These are phyloP conservation scores for Dendrocincla tyrannina DNA, from an alignment of 2,797 vertebrate genomes.

Conservation along the genomic window DNA sequence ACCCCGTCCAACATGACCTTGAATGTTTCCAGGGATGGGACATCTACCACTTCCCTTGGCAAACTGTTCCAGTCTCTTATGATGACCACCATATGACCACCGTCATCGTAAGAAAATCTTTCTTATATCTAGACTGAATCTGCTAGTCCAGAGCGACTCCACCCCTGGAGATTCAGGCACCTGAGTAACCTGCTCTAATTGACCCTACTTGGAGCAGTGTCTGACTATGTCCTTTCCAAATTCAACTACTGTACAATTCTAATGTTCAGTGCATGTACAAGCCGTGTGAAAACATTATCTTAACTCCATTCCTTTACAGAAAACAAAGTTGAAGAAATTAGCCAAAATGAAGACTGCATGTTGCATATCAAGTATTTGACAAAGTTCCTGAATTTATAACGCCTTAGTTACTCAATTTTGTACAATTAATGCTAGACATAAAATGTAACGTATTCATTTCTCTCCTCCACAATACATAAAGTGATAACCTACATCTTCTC, in stretches of 20 bases:
- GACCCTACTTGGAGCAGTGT: neutral
- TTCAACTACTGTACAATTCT: neutral
- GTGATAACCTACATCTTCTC: neutral
- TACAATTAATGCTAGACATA: neutral
- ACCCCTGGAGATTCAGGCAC: neutral
- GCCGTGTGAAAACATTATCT: neutral
- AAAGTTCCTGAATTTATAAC: neutral
- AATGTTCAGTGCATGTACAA: neutral
- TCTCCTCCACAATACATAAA: neutral
- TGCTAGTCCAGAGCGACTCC: neutral
- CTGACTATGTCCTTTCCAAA: neutral
- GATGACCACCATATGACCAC: neutral
- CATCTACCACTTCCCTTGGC: neutral
- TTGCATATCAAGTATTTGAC: neutral
- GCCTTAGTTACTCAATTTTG: neutral
- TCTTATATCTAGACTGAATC: neutral
- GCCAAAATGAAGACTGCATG: neutral
- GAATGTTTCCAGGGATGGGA: neutral
- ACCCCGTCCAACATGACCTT: neutral
- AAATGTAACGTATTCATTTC: neutral
- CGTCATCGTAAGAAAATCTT: neutral
- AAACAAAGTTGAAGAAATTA: neutral
- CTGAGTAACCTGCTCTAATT: neutral
- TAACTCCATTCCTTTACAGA: neutral
- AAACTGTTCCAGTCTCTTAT: neutral